Evolutionary conservation across 2,888 invertebrate genomes (phyloP).

Genomic region (Noctua pronuba): DNA sequence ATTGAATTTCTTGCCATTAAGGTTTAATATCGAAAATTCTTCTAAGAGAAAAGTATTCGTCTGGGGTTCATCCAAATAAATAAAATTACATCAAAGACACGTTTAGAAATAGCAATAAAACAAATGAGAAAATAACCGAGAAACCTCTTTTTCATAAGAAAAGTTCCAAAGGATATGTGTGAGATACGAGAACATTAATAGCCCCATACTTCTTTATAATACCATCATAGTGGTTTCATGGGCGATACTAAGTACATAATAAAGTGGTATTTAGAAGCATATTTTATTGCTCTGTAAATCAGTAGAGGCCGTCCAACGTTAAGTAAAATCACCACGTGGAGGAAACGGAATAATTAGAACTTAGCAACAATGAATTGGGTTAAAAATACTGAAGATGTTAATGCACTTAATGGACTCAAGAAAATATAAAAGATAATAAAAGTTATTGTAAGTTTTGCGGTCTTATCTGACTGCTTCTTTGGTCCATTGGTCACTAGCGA

Average conservation of each 20-base stretch:
- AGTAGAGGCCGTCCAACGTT: background rate
- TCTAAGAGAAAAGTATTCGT: slow-evolving; percentile 10
- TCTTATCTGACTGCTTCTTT: too few species aligned
- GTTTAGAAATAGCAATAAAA: slow-evolving; percentile 20
- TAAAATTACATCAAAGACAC: slow-evolving; percentile 26
- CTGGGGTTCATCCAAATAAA: slow-evolving; percentile 27
- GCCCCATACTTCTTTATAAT: slow-evolving; percentile 29
- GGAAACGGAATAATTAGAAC: background rate
- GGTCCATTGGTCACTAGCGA: too few species aligned
- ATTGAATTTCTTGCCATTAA: slow-evolving; percentile 17
- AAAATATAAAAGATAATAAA: slow-evolving; percentile 3
- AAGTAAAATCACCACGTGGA: slow-evolving; percentile 11
- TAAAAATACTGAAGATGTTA: slow-evolving; percentile 15
- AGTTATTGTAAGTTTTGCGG: background rate
- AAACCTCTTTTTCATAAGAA: background rate
- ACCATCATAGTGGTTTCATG: slow-evolving; percentile 19
- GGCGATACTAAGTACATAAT: slow-evolving; percentile 31
- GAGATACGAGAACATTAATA: slow-evolving; percentile 21
- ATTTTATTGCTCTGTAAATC: slow-evolving; percentile 48
- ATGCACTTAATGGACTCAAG: slow-evolving; percentile 3
- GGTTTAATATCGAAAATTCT: slow-evolving; percentile 30
- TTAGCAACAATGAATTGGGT: background rate
- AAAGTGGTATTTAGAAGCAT: slow-evolving; percentile 42
- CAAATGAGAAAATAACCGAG: slow-evolving; percentile 6
- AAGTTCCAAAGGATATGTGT: background rate